These are phyloP conservation scores for Ischnura elegans DNA, from an alignment of 2,888 invertebrate genomes.

Conservation along the genomic window DNA sequence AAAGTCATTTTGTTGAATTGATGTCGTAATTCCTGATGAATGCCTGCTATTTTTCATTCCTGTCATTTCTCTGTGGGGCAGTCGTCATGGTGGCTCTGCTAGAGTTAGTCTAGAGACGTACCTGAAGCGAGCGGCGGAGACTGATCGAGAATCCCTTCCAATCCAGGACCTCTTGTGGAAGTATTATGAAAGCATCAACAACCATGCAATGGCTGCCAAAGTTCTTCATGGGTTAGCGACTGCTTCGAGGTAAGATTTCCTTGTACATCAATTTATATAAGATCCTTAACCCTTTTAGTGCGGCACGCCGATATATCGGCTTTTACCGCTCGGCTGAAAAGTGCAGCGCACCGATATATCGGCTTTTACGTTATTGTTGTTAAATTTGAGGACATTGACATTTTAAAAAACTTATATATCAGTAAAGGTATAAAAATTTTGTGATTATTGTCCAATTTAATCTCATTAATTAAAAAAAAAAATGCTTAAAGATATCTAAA, in stretches of 20 bases:
- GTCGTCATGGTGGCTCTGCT: conserved; percentile 74
- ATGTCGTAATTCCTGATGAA: not conserved
- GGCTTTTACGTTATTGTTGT: too few species aligned
- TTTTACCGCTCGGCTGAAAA: too few species aligned
- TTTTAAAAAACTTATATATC: too few species aligned
- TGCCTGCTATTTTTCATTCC: not conserved
- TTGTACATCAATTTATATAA: too few species aligned
- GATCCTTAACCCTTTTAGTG: too few species aligned
- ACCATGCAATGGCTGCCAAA: conserved; percentile 95
- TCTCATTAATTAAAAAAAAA: too few species aligned
- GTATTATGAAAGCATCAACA: conserved; percentile 94
- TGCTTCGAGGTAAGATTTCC: conserved; percentile 80
- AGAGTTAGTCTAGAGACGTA: conserved; percentile 77
- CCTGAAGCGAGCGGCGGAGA: conserved; percentile 77
- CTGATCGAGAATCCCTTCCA: conserved; percentile 81
- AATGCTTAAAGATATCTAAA: too few species aligned
- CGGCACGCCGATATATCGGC: too few species aligned
- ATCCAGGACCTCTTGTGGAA: conserved; percentile 95
- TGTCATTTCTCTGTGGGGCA: not conserved
- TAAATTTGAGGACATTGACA: too few species aligned
- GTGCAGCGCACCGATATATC: too few species aligned
- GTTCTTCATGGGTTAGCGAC: conserved; percentile 93
- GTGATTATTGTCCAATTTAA: too few species aligned
- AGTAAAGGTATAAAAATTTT: too few species aligned
- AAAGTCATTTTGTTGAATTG: not conserved